These are phyloP conservation scores for Syngnathus rostellatus DNA, from an alignment of 2,797 vertebrate genomes.

Conservation along the genomic window DNA sequence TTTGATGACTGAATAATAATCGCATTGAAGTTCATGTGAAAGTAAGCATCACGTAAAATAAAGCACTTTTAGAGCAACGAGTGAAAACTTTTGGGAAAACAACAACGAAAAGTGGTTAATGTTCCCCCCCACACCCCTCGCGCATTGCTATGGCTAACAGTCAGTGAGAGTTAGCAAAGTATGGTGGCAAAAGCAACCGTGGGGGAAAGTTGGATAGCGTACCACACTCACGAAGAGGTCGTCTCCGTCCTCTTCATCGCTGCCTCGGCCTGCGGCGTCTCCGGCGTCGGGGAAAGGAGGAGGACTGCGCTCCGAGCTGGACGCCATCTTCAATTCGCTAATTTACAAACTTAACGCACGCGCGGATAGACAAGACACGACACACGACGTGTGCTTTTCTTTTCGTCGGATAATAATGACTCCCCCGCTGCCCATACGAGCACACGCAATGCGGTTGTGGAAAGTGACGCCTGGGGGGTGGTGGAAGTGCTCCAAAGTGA, in stretches of 20 bases:
- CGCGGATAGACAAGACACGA: background rate
- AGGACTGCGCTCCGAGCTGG: slow-evolving; percentile 73
- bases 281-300: slow-evolving; percentile 72
- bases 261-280: slow-evolving; percentile 53
- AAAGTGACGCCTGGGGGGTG: background rate
- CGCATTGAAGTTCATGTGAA: background rate
- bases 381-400: background rate
- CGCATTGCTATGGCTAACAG: slow-evolving; percentile 7
- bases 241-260: slow-evolving; percentile 57
- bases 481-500: slow-evolving; percentile 4
- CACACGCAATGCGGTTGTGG: background rate
- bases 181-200: background rate
- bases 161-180: background rate
- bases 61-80: background rate
- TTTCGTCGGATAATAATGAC: slow-evolving; percentile 13
- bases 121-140: slow-evolving; percentile 3
- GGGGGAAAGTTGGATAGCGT: slow-evolving; percentile 15
- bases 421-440: slow-evolving; percentile 12
- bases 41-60: background rate
- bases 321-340: slow-evolving; percentile 66
- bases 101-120: background rate
- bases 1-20: background rate
- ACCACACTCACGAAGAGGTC: slow-evolving; percentile 62
- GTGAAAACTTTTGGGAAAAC: slow-evolving; percentile 15
- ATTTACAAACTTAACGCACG: slow-evolving; percentile 4